Conservation (phyloP, 2,888 invertebrate genomes). For the Dicycla oo region DNA sequence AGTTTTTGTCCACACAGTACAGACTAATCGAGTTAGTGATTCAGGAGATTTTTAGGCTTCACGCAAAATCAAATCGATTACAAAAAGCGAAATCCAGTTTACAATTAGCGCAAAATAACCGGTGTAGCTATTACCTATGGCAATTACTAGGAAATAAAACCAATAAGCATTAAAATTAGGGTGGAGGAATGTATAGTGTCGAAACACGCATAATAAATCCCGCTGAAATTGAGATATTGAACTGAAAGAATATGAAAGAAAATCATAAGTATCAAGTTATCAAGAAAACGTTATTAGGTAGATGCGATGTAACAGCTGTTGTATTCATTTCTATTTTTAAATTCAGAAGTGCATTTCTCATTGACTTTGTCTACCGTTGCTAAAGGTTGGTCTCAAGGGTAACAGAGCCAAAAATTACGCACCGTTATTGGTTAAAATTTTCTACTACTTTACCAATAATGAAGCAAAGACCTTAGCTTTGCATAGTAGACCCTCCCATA, state of each 20-base stretch:
- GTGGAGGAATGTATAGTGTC: neutral
- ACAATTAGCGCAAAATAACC: constrained; percentile 2
- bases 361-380: constrained; percentile 3
- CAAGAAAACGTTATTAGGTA: neutral
- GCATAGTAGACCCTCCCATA: too few relatives aligned
- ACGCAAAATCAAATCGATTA: constrained; percentile 16
- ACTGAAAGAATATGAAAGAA: neutral
- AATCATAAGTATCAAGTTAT: neutral
- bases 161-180: neutral
- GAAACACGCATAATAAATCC: neutral
- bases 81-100: constrained; percentile 34
- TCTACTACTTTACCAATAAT: too few relatives aligned
- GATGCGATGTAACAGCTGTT: neutral
- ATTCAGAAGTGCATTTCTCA: neutral
- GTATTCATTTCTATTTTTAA: constrained; percentile 8
- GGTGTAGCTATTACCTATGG: neutral
- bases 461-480: too few relatives aligned
- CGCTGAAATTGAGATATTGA: neutral
- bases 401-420: constrained; percentile 4
- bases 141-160: neutral
- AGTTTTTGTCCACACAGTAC: constrained; percentile 35
- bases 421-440: too few relatives aligned
- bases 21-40: constrained; percentile 47
- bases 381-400: constrained; percentile 41
- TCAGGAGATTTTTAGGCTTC: constrained; percentile 43